These are phyloP conservation scores for Rallus limicola DNA, from an alignment of 2,113 vertebrate genomes.

Conservation along the genomic window DNA sequence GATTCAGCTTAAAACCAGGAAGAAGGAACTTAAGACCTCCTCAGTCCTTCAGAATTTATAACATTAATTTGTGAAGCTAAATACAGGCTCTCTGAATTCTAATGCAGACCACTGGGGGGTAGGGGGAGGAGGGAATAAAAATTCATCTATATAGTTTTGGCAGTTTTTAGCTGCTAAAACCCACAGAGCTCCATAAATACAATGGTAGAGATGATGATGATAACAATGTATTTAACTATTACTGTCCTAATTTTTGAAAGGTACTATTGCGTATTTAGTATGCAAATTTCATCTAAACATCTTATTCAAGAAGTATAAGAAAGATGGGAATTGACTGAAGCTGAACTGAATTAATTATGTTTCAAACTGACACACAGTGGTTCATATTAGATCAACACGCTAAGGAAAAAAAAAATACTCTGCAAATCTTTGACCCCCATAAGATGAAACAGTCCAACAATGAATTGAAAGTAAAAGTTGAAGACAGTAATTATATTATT, in stretches of 20 bases:
- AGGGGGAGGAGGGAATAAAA: fast-evolving
- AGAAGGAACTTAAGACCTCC: not conserved
- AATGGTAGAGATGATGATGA: fast-evolving
- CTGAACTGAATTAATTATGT: not conserved
- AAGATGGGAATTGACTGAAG: not conserved
- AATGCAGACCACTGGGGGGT: fast-evolving
- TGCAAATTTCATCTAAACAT: not conserved
- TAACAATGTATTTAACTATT: not conserved
- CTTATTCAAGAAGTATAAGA: not conserved
- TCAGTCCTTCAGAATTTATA: not conserved
- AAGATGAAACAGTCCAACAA: not conserved
- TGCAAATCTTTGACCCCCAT: not conserved
- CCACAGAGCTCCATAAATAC: not conserved
- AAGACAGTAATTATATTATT: not conserved
- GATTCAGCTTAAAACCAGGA: not conserved
- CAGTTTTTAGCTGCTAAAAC: not conserved
- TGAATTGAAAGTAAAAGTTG: not conserved
- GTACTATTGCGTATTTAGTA: not conserved
- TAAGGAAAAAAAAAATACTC: not conserved
- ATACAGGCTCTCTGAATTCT: not conserved
- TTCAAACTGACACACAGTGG: not conserved
- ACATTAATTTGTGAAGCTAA: not conserved
- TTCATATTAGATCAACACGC: not conserved
- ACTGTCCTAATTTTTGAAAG: not conserved
- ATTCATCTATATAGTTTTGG: not conserved